Percentiles rank a stretch among this genome's conserved stretches.
These are phyloP conservation scores for Cotesia chilonis DNA, from an alignment of 1,140 invertebrate genomes.

Conservation along the genomic window DNA sequence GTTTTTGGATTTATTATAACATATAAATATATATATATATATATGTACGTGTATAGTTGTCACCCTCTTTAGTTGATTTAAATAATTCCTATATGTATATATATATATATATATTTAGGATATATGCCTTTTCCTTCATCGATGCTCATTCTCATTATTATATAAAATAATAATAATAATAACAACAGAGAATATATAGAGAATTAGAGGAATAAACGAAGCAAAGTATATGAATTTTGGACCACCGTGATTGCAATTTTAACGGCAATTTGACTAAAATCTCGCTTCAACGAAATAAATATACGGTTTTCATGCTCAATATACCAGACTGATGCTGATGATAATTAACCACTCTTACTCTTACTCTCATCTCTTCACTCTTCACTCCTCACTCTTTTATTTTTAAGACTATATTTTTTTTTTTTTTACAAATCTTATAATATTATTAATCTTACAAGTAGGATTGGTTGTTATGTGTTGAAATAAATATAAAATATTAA, in stretches of 20 bases:
- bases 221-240: conserved; percentile 41
- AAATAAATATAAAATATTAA: too few species aligned
- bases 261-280: conserved; percentile 65
- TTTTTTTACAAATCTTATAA: too few species aligned
- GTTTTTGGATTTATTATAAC: not conserved
- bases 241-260: conserved; percentile 67
- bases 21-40: conserved; percentile 7
- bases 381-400: not conserved
- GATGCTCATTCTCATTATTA: too few species aligned
- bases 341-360: conserved; percentile 59
- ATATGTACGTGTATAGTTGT: not conserved
- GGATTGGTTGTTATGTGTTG: too few species aligned
- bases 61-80: not conserved
- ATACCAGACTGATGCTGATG: conserved; percentile 55
- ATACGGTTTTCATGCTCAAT: conserved; percentile 64
- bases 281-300: conserved; percentile 57
- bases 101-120: too few species aligned
- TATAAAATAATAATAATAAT: too few species aligned
- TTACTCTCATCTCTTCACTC: not conserved
- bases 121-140: too few species aligned
- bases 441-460: too few species aligned
- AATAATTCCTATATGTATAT: not conserved
- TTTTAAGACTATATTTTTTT: too few species aligned
- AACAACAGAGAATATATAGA: not conserved
- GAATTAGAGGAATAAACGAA: conserved; percentile 6